Base-by-base conservation (phyloP, 2,888 invertebrate species). In the Allacma fusca region DNA sequence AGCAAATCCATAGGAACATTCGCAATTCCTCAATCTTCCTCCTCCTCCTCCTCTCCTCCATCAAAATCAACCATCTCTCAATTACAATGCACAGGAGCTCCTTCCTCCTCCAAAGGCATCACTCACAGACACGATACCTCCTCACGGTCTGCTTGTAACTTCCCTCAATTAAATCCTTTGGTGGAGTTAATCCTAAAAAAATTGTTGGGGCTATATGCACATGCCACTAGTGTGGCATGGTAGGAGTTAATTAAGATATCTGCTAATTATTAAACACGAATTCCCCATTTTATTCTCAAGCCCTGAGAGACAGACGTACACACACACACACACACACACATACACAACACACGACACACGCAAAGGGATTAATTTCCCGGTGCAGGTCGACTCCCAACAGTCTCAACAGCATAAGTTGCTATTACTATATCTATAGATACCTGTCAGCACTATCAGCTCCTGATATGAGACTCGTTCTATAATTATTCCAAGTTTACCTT, bases 201-300 rank as follows among this genome's bases (percentile, higher is more conserved):
- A n/a, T n/a, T n/a, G n/a, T n/a, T n/a, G n/a, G n/a, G n/a, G n/a
- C n/a, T n/a, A n/a, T n/a, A n/a, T n/a, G n/a, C n/a, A n/a, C n/a
- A 34, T 34, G 4, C 34, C 34, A 34, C 12, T 59, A 19, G n/a
- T n/a, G 19, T n/a, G 50, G 50, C 72, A 72, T 72, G 72, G 26
- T 28, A 12, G 7, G n/a, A 28, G 29, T 57, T 44, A 50, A 72
- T 72, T 72, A 72, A 50, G 72, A 29, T 72, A 72, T 72, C 72
- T 50, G 59, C 26, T 26, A 72, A 72, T 72, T 72, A 50, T 72
- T 23, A 72, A 50, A 50, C 50, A 50, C 50, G 50, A 50, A n/a
- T 13, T 50, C 50, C 16, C n/a, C 19, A 50, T 13, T 50, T 50
- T 13, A 50, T 50, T 50, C 7, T 50, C 50, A 50, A 50, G 50